Base-by-base conservation (phyloP, 2,888 invertebrate species). In the Colostygia pectinataria region DNA sequence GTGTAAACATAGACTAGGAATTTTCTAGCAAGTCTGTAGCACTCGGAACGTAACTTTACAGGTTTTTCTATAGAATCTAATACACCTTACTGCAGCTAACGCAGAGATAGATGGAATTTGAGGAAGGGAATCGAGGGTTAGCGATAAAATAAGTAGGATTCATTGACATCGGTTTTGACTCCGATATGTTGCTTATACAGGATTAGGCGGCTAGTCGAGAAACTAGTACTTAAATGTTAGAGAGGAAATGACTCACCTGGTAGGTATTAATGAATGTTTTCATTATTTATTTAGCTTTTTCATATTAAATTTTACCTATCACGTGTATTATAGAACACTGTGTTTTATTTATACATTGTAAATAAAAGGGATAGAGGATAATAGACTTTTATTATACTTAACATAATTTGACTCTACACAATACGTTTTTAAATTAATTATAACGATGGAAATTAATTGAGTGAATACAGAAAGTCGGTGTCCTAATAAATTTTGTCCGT, bases 91-190 rank as follows among this genome's bases (percentile, higher is more conserved):
- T 14, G 12, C 3, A 3, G 18, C 3, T 9, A 49, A 37, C 43
- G 20, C 7, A 25, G 9, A 12, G 14, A 14, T 20, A 27, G 36
- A 5, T 6, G 38, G 32, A 25, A 49, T 51, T 48, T 29, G 12
- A 37, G 46, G 23, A 63, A 68, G 73, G 74, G 76, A 67, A 62
- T 74, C 10, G 40, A 15, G 37, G 55, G 75, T 71, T 69, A 56
- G 73, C 74, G 75, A 80, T 83, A 80, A 79, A 81, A 76, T 78
- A 74, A 76, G 74, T 72, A 59, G 79, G 76, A 76, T 79, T 77
- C 83, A 83, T 83, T 85, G 82, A 84, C 85, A 83, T 83, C 78
- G 77, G 73, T 73, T 78, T 66, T 64, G 72, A 62, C 68, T 71
- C 71, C 78, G 81, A 75, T 79, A 77, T 74, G 77, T 66, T 65